Percentiles rank a stretch among this genome's conserved stretches.
Conservation (phyloP, 1,140 invertebrate genomes). For the Trialeurodes vaporariorum region DNA sequence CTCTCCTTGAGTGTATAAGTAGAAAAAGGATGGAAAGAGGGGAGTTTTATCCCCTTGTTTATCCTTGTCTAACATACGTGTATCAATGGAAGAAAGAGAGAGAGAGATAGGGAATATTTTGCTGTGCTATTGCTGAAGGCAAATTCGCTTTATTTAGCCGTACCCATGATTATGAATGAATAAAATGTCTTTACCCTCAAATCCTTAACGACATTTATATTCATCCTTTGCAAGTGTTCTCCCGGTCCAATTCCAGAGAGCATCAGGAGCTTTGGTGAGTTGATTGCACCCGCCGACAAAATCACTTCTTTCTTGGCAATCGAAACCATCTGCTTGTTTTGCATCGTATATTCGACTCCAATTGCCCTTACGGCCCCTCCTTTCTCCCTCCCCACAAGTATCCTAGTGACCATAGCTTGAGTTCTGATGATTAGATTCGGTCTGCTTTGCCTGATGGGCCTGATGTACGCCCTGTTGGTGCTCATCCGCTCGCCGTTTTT, state of each 20-base stretch:
- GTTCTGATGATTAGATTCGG: constrained; percentile 57
- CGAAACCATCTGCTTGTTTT: constrained; percentile 52
- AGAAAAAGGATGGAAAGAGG: too few species aligned
- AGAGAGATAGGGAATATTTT: too few species aligned
- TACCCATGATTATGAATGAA: too few species aligned
- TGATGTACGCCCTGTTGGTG: constrained; percentile 51
- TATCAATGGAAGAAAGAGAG: too few species aligned
- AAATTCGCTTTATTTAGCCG: too few species aligned
- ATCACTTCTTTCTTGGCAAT: constrained; percentile 63
- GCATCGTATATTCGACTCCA: constrained; percentile 45
- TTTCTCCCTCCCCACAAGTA: constrained; percentile 44
- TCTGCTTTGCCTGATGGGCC: constrained; percentile 51
- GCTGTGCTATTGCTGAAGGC: too few species aligned
- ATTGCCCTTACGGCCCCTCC: constrained; percentile 27
- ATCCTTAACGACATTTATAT: constrained; percentile 27
- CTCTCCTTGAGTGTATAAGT: too few species aligned
- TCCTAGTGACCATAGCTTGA: constrained; percentile 51
- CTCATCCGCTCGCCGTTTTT: constrained; percentile 51
- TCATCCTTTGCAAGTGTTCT: constrained; percentile 28
- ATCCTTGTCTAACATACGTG: too few species aligned
- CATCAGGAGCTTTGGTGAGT: constrained; percentile 34
- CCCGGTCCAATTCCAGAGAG: constrained; percentile 37
- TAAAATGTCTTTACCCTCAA: too few species aligned
- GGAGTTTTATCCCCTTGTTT: too few species aligned
- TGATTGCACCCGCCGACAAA: constrained; percentile 32